These are phyloP conservation scores for Meiosimyza decipiens DNA, from an alignment of 2,888 invertebrate species.

Conservation along the genomic window DNA sequence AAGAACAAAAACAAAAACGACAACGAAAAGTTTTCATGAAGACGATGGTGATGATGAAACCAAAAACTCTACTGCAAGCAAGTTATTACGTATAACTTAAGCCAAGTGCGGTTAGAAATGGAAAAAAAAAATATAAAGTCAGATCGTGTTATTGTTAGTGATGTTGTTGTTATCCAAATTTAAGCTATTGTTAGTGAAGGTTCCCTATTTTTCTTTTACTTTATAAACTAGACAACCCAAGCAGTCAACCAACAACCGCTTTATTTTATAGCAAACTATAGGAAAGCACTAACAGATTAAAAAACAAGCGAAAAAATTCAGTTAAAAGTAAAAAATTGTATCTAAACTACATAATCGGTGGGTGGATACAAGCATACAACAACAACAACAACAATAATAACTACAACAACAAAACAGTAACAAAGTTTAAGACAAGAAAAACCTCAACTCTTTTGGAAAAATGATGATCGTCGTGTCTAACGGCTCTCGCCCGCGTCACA, in stretches of 20 bases:
- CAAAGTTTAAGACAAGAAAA: conserved; percentile 9
- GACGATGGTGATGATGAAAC: conserved; percentile 22
- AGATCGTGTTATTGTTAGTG: conserved; percentile 36
- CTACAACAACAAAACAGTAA: conserved; percentile 15
- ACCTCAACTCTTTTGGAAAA: conserved; percentile 8
- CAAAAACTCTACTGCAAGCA: background rate
- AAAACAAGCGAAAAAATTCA: background rate
- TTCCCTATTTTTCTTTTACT: background rate
- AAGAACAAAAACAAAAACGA: no score
- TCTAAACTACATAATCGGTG: conserved; percentile 51
- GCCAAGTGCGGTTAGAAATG: background rate
- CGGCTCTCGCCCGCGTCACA: conserved; percentile 11
- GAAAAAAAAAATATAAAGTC: background rate
- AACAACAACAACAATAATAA: conserved; percentile 45
- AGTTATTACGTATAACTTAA: conserved; percentile 1
- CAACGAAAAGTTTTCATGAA: no score
- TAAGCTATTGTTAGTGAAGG: conserved; percentile 28
- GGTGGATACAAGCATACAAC: conserved; percentile 48
- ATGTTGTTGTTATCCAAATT: conserved; percentile 27
- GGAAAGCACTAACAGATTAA: background rate
- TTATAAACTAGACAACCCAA: background rate
- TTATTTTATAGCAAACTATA: background rate
- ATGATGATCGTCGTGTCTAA: conserved; percentile 31
- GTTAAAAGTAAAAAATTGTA: conserved; percentile 38
- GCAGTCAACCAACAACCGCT: conserved; percentile 4